These are phyloP conservation scores for Pipistrellus pipistrellus DNA, from an alignment of 2,797 vertebrate genomes.

Conservation along the genomic window DNA sequence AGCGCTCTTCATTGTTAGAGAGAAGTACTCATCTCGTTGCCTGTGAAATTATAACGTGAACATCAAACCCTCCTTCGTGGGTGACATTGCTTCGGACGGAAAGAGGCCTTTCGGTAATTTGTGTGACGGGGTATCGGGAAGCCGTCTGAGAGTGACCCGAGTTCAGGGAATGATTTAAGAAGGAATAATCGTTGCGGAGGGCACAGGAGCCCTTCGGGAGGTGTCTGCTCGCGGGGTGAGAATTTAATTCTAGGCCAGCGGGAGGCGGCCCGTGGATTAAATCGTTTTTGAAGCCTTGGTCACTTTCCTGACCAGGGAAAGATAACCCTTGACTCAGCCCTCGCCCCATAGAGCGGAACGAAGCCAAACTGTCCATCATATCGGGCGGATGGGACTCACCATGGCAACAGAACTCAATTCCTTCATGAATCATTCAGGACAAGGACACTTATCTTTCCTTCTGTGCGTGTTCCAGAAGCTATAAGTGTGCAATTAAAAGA, in stretches of 20 bases:
- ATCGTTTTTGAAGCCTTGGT: background rate
- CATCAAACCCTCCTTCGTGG: background rate
- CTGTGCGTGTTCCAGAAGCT: background rate
- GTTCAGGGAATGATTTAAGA: background rate
- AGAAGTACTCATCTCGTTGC: background rate
- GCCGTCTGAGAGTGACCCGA: background rate
- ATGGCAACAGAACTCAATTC: background rate
- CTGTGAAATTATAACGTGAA: background rate
- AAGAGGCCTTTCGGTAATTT: slow-evolving; percentile 43
- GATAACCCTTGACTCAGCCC: background rate
- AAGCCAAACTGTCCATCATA: background rate
- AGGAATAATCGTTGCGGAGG: background rate
- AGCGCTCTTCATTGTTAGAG: background rate
- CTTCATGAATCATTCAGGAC: background rate
- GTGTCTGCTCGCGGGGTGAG: background rate
- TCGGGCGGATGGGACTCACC: background rate
- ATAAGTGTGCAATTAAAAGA: background rate
- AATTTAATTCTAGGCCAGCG: background rate
- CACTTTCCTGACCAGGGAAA: background rate
- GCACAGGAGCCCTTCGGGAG: background rate
- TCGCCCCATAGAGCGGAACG: background rate
- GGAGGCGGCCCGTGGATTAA: background rate
- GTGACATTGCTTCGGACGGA: background rate
- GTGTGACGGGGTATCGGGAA: background rate
- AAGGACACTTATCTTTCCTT: background rate